phyloP scores from a whole-genome alignment of 2,888 invertebrate species.

The Pecten maximus region DNA sequence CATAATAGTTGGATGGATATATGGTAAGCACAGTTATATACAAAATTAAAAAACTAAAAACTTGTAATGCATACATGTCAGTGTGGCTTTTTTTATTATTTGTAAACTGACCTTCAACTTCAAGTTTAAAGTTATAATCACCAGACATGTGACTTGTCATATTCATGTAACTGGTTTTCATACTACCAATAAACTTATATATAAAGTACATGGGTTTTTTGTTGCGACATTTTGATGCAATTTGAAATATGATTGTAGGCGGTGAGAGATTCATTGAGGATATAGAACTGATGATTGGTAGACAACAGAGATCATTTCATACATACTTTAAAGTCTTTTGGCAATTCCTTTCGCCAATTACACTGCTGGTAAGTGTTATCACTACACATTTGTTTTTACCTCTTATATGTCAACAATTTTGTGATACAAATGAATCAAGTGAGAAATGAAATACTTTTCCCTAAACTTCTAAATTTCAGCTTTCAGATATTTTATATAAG shows the following conservation, averaged over 20 bases:
- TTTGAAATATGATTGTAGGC: conserved; percentile 63
- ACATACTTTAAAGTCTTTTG: conserved; percentile 89
- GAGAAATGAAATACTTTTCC: no score
- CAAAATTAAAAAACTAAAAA: not conserved
- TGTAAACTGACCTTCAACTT: no score
- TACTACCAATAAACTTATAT: no score
- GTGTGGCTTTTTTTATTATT: no score
- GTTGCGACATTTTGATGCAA: conserved; percentile 33
- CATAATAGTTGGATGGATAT: conserved; percentile 88
- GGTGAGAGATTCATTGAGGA: conserved; percentile 82
- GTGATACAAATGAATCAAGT: no score
- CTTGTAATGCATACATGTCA: not conserved
- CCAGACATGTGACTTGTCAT: no score
- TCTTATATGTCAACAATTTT: no score
- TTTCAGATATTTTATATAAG: not conserved
- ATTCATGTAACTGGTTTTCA: no score
- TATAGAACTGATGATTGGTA: conserved; percentile 83
- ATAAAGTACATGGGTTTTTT: no score
- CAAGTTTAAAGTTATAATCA: not conserved
- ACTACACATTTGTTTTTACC: not conserved
- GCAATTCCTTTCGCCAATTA: conserved; percentile 89
- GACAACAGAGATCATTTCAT: conserved; percentile 86
- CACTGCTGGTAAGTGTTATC: conserved; percentile 86
- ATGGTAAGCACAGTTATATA: conserved; percentile 68
- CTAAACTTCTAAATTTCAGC: no score